Percentiles rank a stretch among this genome's conserved stretches.
Conservation (phyloP, 2,113 vertebrate genomes). For the Sceloporus tristichus region DNA sequence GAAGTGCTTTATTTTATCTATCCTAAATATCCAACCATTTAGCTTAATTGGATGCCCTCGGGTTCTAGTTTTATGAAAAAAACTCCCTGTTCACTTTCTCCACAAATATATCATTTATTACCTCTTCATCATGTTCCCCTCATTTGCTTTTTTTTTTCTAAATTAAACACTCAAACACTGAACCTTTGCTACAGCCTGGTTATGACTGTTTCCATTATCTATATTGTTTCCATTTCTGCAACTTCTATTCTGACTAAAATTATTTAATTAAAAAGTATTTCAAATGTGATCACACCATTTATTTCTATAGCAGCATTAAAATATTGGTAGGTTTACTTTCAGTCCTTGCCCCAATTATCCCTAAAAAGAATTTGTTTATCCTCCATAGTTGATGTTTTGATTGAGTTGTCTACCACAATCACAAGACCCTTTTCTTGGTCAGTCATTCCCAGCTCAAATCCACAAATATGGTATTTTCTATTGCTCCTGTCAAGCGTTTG, state of each 20-base stretch:
- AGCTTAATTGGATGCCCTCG: not conserved
- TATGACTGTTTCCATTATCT: not conserved
- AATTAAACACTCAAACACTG: not conserved
- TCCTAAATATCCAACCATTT: not conserved
- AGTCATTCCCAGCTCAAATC: not conserved
- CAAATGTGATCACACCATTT: not conserved
- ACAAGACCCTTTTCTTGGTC: not conserved
- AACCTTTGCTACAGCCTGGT: not conserved
- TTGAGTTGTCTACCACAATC: not conserved
- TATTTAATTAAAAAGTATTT: not conserved
- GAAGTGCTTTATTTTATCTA: not conserved
- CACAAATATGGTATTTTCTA: not conserved
- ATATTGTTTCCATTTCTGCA: not conserved
- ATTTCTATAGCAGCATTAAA: not conserved
- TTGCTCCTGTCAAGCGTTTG: not conserved
- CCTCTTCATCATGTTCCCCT: not conserved
- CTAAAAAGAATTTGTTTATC: not conserved
- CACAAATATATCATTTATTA: not conserved
- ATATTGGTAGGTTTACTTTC: not conserved
- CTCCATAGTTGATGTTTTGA: not conserved
- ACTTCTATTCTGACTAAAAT: not conserved
- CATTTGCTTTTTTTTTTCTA: not conserved
- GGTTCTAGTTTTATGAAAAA: not conserved
- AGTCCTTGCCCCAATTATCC: not conserved
- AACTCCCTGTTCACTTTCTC: not conserved